phyloP scores from a whole-genome alignment of 2,888 invertebrate genomes.

The Melipona bicolor region DNA sequence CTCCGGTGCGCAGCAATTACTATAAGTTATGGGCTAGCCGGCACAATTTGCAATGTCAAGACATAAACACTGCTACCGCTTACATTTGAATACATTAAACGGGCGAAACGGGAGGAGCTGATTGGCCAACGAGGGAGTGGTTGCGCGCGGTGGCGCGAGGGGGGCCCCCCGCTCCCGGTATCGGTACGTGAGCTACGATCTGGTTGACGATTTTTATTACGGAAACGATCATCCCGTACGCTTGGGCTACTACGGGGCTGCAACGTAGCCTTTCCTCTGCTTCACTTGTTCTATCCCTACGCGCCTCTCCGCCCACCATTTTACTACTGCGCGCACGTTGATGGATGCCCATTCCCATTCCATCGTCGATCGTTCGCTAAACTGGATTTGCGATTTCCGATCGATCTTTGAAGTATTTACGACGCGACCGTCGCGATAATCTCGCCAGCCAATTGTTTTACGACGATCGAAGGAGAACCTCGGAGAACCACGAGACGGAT shows the following conservation, averaged over 20 bases:
- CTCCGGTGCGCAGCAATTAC: conserved; percentile 83
- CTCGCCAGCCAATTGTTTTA: conserved; percentile 62
- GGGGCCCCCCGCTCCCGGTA: conserved; percentile 63
- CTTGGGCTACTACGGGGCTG: conserved; percentile 15
- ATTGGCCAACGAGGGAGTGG: conserved; percentile 77
- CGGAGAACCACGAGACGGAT: conserved; percentile 14
- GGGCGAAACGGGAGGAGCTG: conserved; percentile 74
- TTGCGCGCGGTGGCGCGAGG: conserved; percentile 54
- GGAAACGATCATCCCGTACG: conserved; percentile 75
- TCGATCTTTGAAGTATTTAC: conserved; percentile 71
- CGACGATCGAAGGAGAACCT: conserved; percentile 53
- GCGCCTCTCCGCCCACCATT: background rate
- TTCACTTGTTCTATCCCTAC: conserved; percentile 7
- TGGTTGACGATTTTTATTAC: conserved; percentile 83
- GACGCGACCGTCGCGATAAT: conserved; percentile 62
- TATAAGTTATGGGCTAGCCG: conserved; percentile 84
- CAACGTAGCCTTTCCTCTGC: conserved; percentile 49
- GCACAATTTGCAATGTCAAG: conserved; percentile 84
- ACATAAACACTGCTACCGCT: conserved; percentile 84
- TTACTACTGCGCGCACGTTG: conserved; percentile 41
- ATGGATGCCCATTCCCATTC: conserved; percentile 65
- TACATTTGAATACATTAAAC: conserved; percentile 84
- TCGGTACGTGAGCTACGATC: conserved; percentile 82
- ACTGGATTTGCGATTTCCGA: conserved; percentile 70
- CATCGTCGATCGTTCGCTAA: conserved; percentile 47